Base-by-base conservation (phyloP, 92 coral and sea anemone genomes). In the Epizoanthus illoricatus region DNA sequence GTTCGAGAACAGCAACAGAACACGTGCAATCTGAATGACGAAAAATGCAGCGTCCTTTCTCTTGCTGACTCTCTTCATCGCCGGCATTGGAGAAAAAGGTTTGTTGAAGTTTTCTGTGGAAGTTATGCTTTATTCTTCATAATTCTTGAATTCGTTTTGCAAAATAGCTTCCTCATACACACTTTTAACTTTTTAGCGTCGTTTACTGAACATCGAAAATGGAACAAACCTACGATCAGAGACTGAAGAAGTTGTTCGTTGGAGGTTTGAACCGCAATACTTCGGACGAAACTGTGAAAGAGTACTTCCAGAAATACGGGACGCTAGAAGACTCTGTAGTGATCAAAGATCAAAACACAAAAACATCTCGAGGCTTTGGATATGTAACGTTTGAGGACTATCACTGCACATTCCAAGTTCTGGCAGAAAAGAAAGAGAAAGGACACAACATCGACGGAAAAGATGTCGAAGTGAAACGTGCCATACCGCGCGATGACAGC, bases 291-390 rank as follows among this genome's bases (percentile, higher is more conserved):
- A 78, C 81, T 18, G 81, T 95, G 60, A 93, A 84, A 56, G 91
- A 84, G 16, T 95, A 92, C 87, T 92, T 95, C 52, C 92, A 59
- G 7, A 79, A 24, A 4, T 92, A 88, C 13, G 97, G 97, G 28
- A 92, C 84, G 24, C 64, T 92, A 66, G 81, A 89, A 28, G 97
- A 92, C 82, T 85, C 88, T 69, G 97, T 92, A 41, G 94, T 92
- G 5, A 88, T 92, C 41, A 79, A 87, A 42, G 97, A 92, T 41
- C 18, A 74, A 15, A 3, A 19, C 4, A 70, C 88, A 5, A 85
- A 93, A 57, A 40, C 47, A 4, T 95, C 98, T 20, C 84, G 98
- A 80, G 98, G 98, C 21, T 95, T 95, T 82, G 98, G 98, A 13
- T 95, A 93, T 75, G 97, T 95, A 3, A 95, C 98, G 7, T 95